Conservation (phyloP, 1,140 invertebrate species). For the Aricia agestis region DNA sequence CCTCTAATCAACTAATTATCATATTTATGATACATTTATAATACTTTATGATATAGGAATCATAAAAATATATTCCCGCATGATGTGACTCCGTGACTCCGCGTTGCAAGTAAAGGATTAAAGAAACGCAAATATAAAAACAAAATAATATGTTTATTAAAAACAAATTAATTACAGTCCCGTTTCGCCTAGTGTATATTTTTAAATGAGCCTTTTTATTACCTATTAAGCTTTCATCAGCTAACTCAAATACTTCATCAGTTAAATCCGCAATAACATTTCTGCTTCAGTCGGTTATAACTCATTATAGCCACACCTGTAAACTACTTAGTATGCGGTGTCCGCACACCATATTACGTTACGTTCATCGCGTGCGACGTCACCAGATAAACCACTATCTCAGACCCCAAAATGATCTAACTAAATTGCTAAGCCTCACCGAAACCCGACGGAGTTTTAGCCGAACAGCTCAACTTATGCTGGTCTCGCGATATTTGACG, state of each 20-base stretch:
- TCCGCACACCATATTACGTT: conserved; percentile 62
- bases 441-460: conserved; percentile 6
- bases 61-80: background rate
- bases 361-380: conserved; percentile 57
- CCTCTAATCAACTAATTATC: conserved; percentile 44
- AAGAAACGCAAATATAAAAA: too few relatives aligned
- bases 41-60: background rate
- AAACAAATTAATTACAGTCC: too few relatives aligned
- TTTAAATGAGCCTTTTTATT: too few relatives aligned
- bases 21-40: conserved; percentile 9
- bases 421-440: background rate
- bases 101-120: too few relatives aligned
- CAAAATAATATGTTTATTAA: too few relatives aligned
- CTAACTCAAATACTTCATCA: too few relatives aligned
- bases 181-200: too few relatives aligned
- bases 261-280: too few relatives aligned
- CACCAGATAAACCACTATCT: conserved; percentile 36
- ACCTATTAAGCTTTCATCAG: too few relatives aligned
- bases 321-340: conserved; percentile 58
- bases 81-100: too few relatives aligned
- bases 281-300: too few relatives aligned
- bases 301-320: conserved; percentile 37
- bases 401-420: conserved; percentile 30
- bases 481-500: conserved; percentile 61
- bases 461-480: conserved; percentile 20